Conservation (phyloP, 2,888 invertebrate species). For the Panorpa germanica region DNA sequence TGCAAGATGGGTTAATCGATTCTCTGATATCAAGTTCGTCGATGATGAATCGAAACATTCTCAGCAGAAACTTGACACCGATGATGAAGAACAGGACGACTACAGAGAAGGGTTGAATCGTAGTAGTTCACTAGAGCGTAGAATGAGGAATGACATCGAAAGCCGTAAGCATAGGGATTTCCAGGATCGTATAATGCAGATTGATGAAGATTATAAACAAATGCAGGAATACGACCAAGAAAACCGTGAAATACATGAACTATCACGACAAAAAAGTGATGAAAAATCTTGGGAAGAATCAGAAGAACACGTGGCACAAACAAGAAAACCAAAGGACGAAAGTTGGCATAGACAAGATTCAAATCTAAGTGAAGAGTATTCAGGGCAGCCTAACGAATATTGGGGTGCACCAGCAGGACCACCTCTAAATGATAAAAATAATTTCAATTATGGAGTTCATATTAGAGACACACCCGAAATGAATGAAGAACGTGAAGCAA, state of each 20-base stretch:
- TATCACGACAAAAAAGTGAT: constrained; percentile 21
- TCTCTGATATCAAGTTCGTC: constrained; percentile 8
- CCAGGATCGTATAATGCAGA: constrained; percentile 23
- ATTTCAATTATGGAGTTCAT: constrained; percentile 5
- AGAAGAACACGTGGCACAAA: too few species aligned
- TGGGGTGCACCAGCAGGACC: too few species aligned
- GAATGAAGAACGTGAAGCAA: constrained; percentile 18
- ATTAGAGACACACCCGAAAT: constrained; percentile 19
- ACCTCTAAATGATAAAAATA: constrained; percentile 15
- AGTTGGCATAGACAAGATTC: constrained; percentile 24
- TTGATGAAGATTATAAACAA: constrained; percentile 33
- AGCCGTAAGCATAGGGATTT: constrained; percentile 15
- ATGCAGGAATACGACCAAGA: constrained; percentile 33
- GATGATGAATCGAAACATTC: background rate
- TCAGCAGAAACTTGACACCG: constrained; percentile 6
- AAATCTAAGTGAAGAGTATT: constrained; percentile 11
- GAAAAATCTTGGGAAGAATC: constrained; percentile 25
- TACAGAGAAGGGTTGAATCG: constrained; percentile 21
- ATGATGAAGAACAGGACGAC: constrained; percentile 19
- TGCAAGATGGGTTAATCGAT: constrained; percentile 26
- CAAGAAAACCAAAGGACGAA: too few species aligned
- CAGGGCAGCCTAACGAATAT: constrained; percentile 22
- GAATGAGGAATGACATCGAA: constrained; percentile 22
- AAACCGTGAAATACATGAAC: constrained; percentile 31
- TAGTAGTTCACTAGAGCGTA: constrained; percentile 24